phyloP scores from a whole-genome alignment of 2,113 vertebrate species.

The Dascyllus trimaculatus region DNA sequence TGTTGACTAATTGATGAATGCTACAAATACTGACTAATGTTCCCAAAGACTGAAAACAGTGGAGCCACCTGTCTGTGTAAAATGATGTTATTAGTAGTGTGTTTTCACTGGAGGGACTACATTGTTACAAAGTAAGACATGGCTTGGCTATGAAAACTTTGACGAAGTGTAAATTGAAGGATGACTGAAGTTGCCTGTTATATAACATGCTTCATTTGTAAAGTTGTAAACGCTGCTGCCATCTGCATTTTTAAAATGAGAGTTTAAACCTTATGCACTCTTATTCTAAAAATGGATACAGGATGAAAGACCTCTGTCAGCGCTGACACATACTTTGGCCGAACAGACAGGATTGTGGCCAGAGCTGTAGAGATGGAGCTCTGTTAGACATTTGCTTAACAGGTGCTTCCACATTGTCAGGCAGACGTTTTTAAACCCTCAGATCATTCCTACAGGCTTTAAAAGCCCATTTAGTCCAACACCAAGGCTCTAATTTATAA shows the following conservation, averaged over 20 bases:
- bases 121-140: neutral
- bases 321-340: neutral
- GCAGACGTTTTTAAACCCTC: neutral
- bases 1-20: conserved; percentile 23
- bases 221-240: neutral
- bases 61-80: too few species aligned
- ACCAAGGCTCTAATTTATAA: neutral
- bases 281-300: neutral
- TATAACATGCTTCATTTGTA: neutral
- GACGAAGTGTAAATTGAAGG: too few species aligned
- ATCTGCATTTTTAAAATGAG: neutral
- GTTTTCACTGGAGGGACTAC: neutral
- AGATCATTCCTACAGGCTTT: conserved; percentile 1
- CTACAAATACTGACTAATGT: conserved; percentile 6
- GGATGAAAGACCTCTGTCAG: neutral
- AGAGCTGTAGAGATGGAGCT: conserved; percentile 7
- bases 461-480: conserved; percentile 7
- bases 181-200: too few species aligned
- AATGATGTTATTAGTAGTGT: neutral
- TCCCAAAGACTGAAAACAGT: neutral
- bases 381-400: conserved; percentile 32
- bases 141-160: too few species aligned
- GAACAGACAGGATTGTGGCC: neutral
- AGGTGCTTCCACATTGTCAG: conserved; percentile 35
- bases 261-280: neutral